Base-by-base conservation (phyloP, 2,888 invertebrate genomes). In the Thecocarcelia acutangulata region DNA sequence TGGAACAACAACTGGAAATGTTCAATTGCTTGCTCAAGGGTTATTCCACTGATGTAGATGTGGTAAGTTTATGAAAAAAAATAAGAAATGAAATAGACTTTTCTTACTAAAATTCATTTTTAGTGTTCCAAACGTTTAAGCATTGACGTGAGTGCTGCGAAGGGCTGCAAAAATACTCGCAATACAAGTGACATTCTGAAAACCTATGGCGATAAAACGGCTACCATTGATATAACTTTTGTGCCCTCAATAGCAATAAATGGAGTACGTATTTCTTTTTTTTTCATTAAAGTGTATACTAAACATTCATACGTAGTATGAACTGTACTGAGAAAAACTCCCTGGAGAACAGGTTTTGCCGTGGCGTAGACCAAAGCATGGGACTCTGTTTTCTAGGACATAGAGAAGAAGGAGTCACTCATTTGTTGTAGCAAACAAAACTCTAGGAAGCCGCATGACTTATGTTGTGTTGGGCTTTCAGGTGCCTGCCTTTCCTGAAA, bases 201-300 rank as follows among this genome's bases (percentile, higher is more conserved):
- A 46, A 87, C 86, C 28, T 89, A 90, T 68, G 91, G 89, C 24
- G 80, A 80, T 17, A 80, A 86, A 48, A 91, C 91, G 0, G 76
- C 87, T 19, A 58, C 84, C 0, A 83, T 91, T 33, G 84, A 87
- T 15, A 48, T 90, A 28, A 85, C 88, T 37, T 91, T 88, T 85
- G 88, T 91, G 3, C 91, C 91, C 42, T 87, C 86, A 15, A 87
- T 91, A 69, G 87, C 85, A 1, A 80, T 91, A n/a, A 87, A 89
- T 58, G 87, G 86, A 72, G 90, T 91, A 84, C 87, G 88, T 86
- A 2, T 9, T 42, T n/a, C 48, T 33, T n/a, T 56, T 11, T 17
- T 44, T 24, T 33, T 8, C 33, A 9, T 33, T 1, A 8, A 33
- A 33, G 33, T 33, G 8, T 33, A 1, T 1, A 33, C 9, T 33